Percentiles rank a stretch among this genome's conserved stretches.
Evolutionary conservation across 2,888 invertebrate genomes (phyloP).

Genomic region (Brassicogethes aeneus): DNA sequence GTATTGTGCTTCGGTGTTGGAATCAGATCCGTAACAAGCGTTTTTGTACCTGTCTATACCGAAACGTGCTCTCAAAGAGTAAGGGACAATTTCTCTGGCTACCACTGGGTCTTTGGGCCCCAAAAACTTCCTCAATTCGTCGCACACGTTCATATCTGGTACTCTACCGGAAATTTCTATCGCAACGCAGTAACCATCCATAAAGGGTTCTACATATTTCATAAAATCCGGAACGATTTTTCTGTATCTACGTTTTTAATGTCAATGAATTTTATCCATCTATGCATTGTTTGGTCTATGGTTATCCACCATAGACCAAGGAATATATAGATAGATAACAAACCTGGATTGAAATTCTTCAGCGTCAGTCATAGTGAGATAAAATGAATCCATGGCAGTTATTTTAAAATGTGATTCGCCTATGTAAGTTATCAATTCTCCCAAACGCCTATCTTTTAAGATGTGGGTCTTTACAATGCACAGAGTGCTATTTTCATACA

Average conservation of each 20-base stretch:
- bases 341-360: background rate
- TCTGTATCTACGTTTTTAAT: slow-evolving; percentile 60
- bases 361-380: background rate
- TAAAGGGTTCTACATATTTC: slow-evolving; percentile 75
- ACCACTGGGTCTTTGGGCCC: slow-evolving; percentile 87
- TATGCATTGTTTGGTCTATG: too few relatives aligned
- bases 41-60: slow-evolving; percentile 77
- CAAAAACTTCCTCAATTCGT: slow-evolving; percentile 69
- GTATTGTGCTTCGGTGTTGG: slow-evolving; percentile 72
- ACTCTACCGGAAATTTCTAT: slow-evolving; percentile 64
- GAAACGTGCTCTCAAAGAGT: slow-evolving; percentile 72
- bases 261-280: too few relatives aligned
- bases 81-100: slow-evolving; percentile 70
- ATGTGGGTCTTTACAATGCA: slow-evolving; percentile 86
- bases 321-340: too few relatives aligned
- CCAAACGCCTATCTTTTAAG: slow-evolving; percentile 61
- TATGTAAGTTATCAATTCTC: slow-evolving; percentile 62
- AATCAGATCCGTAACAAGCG: slow-evolving; percentile 86
- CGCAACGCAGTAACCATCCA: slow-evolving; percentile 75
- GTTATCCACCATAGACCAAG: too few relatives aligned
- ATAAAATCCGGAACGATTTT: slow-evolving; percentile 67
- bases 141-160: slow-evolving; percentile 46
- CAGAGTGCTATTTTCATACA: slow-evolving; percentile 54
- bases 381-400: slow-evolving; percentile 50
- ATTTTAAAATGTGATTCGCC: slow-evolving; percentile 59